These are phyloP conservation scores for Ditula angustiorana DNA, from an alignment of 2,888 invertebrate genomes.

Conservation along the genomic window DNA sequence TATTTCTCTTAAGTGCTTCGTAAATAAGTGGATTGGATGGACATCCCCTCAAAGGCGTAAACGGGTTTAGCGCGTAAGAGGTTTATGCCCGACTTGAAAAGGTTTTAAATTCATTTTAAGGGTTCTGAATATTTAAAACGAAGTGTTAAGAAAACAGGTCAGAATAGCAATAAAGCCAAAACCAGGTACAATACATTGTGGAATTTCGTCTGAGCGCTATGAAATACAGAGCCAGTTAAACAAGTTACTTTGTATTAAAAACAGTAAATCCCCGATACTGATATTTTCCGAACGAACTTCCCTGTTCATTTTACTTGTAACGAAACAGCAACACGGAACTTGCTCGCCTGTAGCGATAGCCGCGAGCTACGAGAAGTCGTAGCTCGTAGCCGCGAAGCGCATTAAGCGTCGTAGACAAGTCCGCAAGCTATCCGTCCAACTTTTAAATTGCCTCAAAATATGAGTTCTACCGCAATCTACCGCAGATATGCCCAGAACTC, in stretches of 20 bases:
- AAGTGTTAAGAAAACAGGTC: constrained; percentile 3
- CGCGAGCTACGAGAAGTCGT: constrained; percentile 44
- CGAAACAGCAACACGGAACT: constrained; percentile 6
- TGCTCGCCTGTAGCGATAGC: constrained; percentile 11
- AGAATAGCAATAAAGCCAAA: too few species aligned
- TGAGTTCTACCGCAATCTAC: constrained; percentile 44
- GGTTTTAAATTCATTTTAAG: constrained; percentile 22
- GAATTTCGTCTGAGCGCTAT: not conserved
- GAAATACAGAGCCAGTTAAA: not conserved
- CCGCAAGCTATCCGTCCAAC: constrained; percentile 50
- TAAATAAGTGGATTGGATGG: constrained; percentile 24
- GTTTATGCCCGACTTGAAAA: constrained; percentile 28
- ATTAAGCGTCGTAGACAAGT: constrained; percentile 47
- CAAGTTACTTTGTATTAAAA: not conserved
- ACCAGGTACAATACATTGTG: not conserved
- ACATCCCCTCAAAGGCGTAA: constrained; percentile 21
- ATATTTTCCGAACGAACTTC: constrained; percentile 3
- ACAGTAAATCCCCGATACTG: constrained; percentile 1
- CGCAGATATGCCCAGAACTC: constrained; percentile 54
- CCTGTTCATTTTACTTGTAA: constrained; percentile 6
- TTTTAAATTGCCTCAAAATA: constrained; percentile 66
- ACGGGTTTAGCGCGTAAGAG: constrained; percentile 15
- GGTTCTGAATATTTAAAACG: constrained; percentile 19
- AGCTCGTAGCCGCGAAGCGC: constrained; percentile 51
- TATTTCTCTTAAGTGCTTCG: constrained; percentile 22